Evolutionary conservation across 2,888 invertebrate genomes (phyloP), one percentile per base, ranked within the genome.

Genomic region (Lathronympha strigana): DNA sequence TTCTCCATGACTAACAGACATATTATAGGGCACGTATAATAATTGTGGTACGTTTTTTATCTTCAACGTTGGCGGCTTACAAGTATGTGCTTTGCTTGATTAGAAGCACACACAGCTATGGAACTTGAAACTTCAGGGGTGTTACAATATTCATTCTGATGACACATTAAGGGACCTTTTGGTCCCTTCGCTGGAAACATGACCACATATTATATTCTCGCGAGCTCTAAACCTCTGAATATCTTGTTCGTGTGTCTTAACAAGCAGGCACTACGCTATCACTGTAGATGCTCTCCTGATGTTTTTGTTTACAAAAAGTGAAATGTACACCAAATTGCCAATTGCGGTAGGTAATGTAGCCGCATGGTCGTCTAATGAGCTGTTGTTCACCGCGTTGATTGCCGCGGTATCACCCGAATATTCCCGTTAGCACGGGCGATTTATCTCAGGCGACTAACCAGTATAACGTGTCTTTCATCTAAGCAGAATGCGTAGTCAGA

Each of bases 301-400:
- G 51, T 11, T 5, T 62, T 45, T 47, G 15, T 57, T 40, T 9
- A 23, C 21, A 23, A 50, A 63, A 57, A 63, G 63, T 57, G 40
- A 63, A 64, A 51, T 43, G 51, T 45, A 15, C 23, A 19, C 28
- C 36, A 54, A 47, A 43, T 33, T 21, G 19, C 19, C 51, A 51
- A 60, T 53, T 49, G 51, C 45, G 31, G 58, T 53, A 43, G 57
- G 43, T 57, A 53, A 25, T 8, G 25, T 2, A 57, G 19, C n/a
- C 50, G 11, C 40, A 28, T 28, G 51, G 51, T 36, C 33, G 58
- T 50, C 19, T 64, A 64, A 60, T 33, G 64, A 60, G 15, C 45
- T 45, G 43, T 57, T 58, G 49, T 54, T 31, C 28, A 49, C 49
- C 28, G 28, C 19, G 15, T n/a, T 54, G 53, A 62, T 57, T 55